These are phyloP conservation scores for Brachypodius melanocephalos DNA, from an alignment of 2,113 vertebrate species.

Conservation along the genomic window DNA sequence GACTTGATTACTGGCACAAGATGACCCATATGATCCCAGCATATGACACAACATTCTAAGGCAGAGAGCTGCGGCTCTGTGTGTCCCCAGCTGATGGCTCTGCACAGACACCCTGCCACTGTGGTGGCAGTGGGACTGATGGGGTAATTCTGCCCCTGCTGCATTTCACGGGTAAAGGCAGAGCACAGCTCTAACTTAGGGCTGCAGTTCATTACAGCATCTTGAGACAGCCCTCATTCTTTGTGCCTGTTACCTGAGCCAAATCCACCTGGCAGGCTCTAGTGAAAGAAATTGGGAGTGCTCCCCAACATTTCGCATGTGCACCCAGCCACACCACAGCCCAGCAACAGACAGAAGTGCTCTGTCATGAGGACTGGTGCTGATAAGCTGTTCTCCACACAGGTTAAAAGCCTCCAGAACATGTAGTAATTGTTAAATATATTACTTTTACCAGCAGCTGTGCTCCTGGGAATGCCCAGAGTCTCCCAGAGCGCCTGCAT, in stretches of 20 bases:
- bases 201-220: neutral
- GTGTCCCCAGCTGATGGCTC: neutral
- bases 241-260: neutral
- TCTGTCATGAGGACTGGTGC: neutral
- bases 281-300: neutral
- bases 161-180: fast-evolving
- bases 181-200: fast-evolving
- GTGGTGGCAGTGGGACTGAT: fast-evolving
- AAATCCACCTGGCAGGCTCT: neutral
- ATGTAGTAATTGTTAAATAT: neutral
- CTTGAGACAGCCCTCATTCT: neutral
- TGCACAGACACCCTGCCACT: neutral
- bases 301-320: neutral
- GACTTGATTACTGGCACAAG: neutral
- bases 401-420: neutral
- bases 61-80: neutral
- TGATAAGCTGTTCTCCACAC: fast-evolving
- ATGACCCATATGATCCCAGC: neutral
- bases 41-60: neutral
- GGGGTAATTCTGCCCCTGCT: neutral
- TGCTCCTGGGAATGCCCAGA: neutral
- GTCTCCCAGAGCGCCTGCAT: neutral
- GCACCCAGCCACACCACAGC: neutral
- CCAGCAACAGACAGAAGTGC: fast-evolving
- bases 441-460: neutral